Percentiles rank a stretch among this genome's conserved stretches.
Conservation (phyloP, 2,113 vertebrate species). For the Heloderma charlesbogerti region DNA sequence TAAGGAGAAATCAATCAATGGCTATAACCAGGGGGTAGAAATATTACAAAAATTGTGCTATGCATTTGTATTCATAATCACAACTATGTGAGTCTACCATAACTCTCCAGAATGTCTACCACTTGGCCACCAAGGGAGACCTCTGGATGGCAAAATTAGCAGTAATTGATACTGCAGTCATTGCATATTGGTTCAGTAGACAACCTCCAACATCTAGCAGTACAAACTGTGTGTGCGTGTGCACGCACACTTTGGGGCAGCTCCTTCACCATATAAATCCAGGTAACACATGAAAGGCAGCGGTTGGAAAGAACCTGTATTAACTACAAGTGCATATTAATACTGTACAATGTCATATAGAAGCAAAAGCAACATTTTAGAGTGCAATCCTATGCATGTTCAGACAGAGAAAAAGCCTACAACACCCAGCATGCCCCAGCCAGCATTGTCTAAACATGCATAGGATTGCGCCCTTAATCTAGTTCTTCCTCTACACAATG, state of each 20-base stretch:
- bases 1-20: background rate
- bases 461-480: no score
- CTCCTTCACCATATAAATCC: background rate
- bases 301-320: background rate
- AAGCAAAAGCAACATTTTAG: background rate
- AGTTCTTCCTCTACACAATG: background rate
- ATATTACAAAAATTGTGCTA: background rate
- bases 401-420: no score
- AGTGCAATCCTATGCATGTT: no score
- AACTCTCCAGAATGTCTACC: background rate
- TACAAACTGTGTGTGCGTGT: background rate
- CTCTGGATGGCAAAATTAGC: background rate
- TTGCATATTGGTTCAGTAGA: background rate
- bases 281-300: background rate
- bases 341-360: background rate
- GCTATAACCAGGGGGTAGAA: background rate
- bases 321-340: background rate
- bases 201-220: background rate
- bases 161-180: background rate
- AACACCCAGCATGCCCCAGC: no score
- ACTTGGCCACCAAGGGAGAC: background rate
- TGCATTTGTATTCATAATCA: background rate
- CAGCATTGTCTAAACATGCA: no score
- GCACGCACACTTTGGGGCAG: background rate
- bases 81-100: background rate